Evolutionary conservation across 2,888 invertebrate genomes (phyloP).

Genomic region (Conistra vaccinii): DNA sequence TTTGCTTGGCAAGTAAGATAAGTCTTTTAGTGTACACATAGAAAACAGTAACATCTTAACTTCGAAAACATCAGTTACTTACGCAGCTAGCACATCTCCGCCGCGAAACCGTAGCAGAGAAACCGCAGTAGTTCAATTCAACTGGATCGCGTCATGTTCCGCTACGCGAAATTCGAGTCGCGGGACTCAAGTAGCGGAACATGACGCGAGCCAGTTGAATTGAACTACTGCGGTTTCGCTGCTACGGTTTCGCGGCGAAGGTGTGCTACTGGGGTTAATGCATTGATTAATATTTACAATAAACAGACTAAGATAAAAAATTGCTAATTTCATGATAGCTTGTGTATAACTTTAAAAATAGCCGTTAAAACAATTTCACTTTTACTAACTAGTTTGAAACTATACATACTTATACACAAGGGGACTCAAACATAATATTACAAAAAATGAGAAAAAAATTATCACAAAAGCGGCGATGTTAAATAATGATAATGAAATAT

Average conservation of each 20-base stretch:
- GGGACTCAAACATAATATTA: constrained; percentile 35
- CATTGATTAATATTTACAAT: too few species aligned
- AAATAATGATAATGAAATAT: constrained; percentile 44
- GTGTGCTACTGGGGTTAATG: too few species aligned
- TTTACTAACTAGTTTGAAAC: constrained; percentile 38
- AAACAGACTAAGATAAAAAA: constrained; percentile 13
- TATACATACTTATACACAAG: constrained; percentile 35
- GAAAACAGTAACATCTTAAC: constrained; percentile 51
- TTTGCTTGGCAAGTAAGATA: constrained; percentile 79
- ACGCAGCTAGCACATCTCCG: too few species aligned
- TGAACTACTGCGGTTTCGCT: too few species aligned
- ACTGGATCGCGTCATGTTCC: too few species aligned
- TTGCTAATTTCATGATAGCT: constrained; percentile 31
- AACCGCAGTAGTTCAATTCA: too few species aligned
- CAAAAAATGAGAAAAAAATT: constrained; percentile 53
- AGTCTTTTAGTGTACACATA: constrained; percentile 69
- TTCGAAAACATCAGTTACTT: constrained; percentile 32
- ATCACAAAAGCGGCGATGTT: constrained; percentile 67
- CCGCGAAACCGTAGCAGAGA: too few species aligned
- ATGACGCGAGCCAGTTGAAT: too few species aligned
- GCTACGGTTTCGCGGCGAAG: too few species aligned
- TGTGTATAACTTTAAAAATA: constrained; percentile 33
- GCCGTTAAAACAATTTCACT: constrained; percentile 32
- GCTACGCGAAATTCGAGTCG: too few species aligned
- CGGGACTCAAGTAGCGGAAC: too few species aligned